phyloP scores from a whole-genome alignment of 2,113 vertebrate genomes.

The Hypocryptadius cinnamomeus region DNA sequence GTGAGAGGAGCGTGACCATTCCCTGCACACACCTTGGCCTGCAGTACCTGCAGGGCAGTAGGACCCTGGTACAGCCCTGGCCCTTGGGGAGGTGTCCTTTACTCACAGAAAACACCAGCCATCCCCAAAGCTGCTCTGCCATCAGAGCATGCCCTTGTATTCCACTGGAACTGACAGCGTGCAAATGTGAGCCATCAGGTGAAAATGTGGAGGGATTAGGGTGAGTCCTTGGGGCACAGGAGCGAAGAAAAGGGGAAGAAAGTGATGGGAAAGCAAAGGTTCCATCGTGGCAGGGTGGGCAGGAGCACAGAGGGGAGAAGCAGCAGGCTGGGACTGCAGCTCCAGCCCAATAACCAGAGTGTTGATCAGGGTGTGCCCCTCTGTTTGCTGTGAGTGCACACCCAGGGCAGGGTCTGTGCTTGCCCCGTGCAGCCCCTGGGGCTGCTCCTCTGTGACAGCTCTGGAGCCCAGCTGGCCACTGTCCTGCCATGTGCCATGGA shows the following conservation, averaged over 20 bases:
- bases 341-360: fast-evolving
- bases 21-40: not conserved
- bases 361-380: not conserved
- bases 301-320: not conserved
- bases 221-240: not conserved
- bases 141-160: not conserved
- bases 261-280: not conserved
- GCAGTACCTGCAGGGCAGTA: not conserved
- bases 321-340: not conserved
- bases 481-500: not conserved
- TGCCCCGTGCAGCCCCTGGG: not conserved
- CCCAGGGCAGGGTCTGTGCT: not conserved
- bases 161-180: not conserved
- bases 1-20: not conserved
- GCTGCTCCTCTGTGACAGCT: not conserved
- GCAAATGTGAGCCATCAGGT: not conserved
- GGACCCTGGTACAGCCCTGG: not conserved
- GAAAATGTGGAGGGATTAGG: not conserved
- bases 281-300: not conserved
- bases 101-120: not conserved
- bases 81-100: not conserved
- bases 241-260: not conserved
- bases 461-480: not conserved
- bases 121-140: not conserved
- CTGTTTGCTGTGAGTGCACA: not conserved